Percentiles rank a stretch among this genome's conserved stretches.
Conservation (phyloP, 2,888 invertebrate genomes). For the Ennomos quercinarius region DNA sequence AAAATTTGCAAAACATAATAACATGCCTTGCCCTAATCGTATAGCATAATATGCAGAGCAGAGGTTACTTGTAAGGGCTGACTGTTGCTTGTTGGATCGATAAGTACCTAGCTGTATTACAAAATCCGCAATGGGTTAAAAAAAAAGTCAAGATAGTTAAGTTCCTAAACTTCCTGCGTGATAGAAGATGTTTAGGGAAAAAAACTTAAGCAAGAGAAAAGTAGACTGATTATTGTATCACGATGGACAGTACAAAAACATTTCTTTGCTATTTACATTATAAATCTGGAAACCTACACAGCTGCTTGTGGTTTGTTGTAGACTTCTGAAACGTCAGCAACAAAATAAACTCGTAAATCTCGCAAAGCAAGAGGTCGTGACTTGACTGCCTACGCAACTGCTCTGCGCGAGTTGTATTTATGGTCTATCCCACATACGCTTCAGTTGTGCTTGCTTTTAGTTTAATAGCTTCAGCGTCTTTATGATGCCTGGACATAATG, state of each 20-base stretch:
- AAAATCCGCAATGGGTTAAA: too few species aligned
- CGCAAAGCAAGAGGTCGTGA: slow-evolving; percentile 41
- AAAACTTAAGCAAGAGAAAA: not conserved
- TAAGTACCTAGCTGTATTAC: too few species aligned
- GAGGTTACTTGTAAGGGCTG: too few species aligned
- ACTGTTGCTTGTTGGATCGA: too few species aligned
- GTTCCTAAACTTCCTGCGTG: too few species aligned
- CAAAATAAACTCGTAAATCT: slow-evolving; percentile 50
- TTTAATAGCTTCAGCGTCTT: slow-evolving; percentile 49
- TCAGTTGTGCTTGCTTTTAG: slow-evolving; percentile 46
- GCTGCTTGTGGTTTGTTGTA: slow-evolving; percentile 37
- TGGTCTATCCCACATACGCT: slow-evolving; percentile 44
- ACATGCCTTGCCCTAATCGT: too few species aligned
- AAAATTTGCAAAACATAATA: too few species aligned
- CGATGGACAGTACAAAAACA: slow-evolving; percentile 19
- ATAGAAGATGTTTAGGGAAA: too few species aligned
- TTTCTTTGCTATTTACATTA: slow-evolving; percentile 17
- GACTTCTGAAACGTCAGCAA: slow-evolving; percentile 41
- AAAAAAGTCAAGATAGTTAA: too few species aligned
- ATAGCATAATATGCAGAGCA: too few species aligned
- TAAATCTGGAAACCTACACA: slow-evolving; percentile 25
- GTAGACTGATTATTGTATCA: slow-evolving; percentile 1
- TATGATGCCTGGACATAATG: slow-evolving; percentile 47
- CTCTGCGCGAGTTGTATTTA: slow-evolving; percentile 42
- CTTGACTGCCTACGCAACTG: slow-evolving; percentile 31